These are phyloP conservation scores for Drosophila picticornis DNA, from an alignment of 2,888 invertebrate genomes.

Conservation along the genomic window DNA sequence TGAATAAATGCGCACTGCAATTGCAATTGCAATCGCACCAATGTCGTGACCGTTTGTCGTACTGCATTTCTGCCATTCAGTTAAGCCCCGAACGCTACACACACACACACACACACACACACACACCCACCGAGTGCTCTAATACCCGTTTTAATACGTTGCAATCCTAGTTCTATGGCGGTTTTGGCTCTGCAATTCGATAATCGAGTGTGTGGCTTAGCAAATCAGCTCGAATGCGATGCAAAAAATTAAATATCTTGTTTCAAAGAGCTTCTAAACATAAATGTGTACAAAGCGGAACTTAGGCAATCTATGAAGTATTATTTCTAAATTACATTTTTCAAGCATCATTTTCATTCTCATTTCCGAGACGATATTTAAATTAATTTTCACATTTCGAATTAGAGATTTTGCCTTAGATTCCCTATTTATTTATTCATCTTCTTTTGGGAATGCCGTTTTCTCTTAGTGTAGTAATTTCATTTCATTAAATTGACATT, in stretches of 20 bases:
- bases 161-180: background rate
- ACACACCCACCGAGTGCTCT: background rate
- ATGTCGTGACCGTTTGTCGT: conserved; percentile 39
- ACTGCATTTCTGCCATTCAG: conserved; percentile 17
- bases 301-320: background rate
- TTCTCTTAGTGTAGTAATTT: background rate
- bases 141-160: conserved; percentile 10
- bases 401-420: background rate
- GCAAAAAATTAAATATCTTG: background rate
- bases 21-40: conserved; percentile 52
- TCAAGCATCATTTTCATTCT: background rate
- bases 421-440: background rate
- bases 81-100: background rate
- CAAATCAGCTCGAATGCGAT: background rate
- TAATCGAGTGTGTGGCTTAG: conserved; percentile 19
- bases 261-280: background rate
- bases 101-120: background rate
- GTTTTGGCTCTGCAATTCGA: conserved; percentile 5
- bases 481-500: background rate
- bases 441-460: fast-evolving
- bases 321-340: background rate
- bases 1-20: conserved; percentile 72
- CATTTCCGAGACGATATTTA: too few species aligned
- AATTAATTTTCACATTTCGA: background rate
- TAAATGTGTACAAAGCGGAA: background rate